These are phyloP conservation scores for Danio kyathit DNA, from an alignment of 2,797 vertebrate species.

Conservation along the genomic window DNA sequence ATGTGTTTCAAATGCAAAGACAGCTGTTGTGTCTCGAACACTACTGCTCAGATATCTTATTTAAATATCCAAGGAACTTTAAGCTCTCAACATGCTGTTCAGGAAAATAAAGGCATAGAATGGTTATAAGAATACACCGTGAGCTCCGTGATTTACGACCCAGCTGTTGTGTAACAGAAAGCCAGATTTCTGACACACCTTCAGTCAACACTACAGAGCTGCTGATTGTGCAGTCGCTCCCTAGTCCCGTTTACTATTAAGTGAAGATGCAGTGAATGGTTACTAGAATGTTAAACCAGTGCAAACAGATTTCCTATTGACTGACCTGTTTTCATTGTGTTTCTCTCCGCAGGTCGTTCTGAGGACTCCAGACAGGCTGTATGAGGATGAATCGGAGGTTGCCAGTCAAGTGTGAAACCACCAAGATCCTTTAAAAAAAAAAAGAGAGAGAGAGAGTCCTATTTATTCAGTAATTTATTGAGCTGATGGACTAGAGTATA, in stretches of 20 bases:
- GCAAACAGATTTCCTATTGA: conserved; percentile 10
- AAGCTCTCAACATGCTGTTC: background rate
- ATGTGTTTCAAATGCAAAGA: conserved; percentile 36
- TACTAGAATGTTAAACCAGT: background rate
- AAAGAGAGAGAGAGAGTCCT: conserved; percentile 52
- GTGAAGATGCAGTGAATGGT: background rate
- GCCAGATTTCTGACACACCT: conserved; percentile 44
- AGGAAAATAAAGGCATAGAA: background rate
- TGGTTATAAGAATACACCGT: background rate
- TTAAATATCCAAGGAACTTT: background rate
- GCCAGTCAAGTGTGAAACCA: conserved; percentile 82
- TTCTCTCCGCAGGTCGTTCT: conserved; percentile 69
- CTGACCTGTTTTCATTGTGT: conserved; percentile 35
- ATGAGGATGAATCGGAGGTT: conserved; percentile 84
- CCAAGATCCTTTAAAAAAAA: conserved; percentile 32
- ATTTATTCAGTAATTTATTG: conserved; percentile 77
- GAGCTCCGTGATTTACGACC: background rate
- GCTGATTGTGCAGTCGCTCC: conserved; percentile 30
- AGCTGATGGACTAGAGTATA: conserved; percentile 53
- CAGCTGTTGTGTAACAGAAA: conserved; percentile 36
- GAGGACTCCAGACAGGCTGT: conserved; percentile 78
- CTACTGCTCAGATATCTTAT: background rate
- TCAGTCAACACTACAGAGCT: conserved; percentile 51
- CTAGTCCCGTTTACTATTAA: conserved; percentile 16
- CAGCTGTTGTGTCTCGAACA: conserved; percentile 34